Evolutionary conservation across 37 sponge, comb jelly and placozoan species (phyloP).

Genomic region (Halisarca cf. caerulea): DNA sequence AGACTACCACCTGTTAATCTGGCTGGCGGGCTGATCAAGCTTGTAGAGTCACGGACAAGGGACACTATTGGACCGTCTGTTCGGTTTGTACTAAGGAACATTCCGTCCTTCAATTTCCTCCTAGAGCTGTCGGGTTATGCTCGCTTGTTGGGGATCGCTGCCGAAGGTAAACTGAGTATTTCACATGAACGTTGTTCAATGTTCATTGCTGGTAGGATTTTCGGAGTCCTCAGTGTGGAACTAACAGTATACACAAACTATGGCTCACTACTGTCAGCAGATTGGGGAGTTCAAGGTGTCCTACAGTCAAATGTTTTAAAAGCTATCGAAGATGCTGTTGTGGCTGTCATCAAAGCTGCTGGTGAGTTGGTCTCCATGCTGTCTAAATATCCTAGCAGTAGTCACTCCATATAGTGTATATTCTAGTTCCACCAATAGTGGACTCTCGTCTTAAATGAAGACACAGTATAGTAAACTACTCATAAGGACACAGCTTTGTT

Average conservation of each 20-base stretch:
- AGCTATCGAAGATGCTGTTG: background rate
- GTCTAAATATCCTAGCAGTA: no score
- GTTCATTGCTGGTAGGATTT: constrained; percentile 4
- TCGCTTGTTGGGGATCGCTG: constrained; percentile 3
- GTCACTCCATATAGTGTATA: no score
- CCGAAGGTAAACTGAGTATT: constrained; percentile 14
- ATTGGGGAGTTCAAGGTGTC: constrained; percentile 11
- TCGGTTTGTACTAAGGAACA: background rate
- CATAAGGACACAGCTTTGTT: no score
- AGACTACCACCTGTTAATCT: constrained; percentile 19
- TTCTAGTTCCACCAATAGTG: no score
- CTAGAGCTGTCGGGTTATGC: constrained; percentile 10
- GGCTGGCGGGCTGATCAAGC: constrained; percentile 13
- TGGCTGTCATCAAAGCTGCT: background rate
- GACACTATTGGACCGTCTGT: background rate
- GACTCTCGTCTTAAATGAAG: no score
- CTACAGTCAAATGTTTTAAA: background rate
- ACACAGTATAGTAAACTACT: no score
- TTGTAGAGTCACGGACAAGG: background rate
- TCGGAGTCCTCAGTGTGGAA: background rate
- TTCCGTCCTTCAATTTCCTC: background rate
- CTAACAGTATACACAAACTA: background rate
- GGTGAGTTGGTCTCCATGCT: no score
- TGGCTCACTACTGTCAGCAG: background rate
- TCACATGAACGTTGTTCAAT: background rate